Evolutionary conservation across 1,140 invertebrate genomes (phyloP), one percentile per base, ranked within the genome.

Genomic region (Macrotrachela quadricornifera): DNA sequence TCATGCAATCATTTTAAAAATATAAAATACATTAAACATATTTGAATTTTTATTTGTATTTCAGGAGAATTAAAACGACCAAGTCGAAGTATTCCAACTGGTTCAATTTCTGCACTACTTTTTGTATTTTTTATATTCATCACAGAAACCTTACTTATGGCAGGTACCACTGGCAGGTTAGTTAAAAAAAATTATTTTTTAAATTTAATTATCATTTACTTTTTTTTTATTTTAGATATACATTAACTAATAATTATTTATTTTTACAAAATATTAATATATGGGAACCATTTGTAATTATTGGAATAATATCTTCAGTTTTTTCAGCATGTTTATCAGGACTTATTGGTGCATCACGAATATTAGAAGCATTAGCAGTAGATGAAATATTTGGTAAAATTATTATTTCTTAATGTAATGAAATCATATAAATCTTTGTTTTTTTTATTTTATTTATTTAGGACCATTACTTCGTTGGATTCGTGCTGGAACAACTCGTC

Each of bases 371-470:
- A 17, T 71, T 99, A 14, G 85, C 88, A 4, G 90, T 92, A 67
- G 92, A 99, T 73, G 81, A 88, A 65, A 79, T 99, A 46, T 99
- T 94, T 72, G 91, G 91, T 80, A n/a, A n/a, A n/a, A n/a, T n/a
- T n/a, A n/a, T n/a, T n/a, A n/a, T n/a, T n/a, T n/a, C n/a, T n/a
- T n/a, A n/a, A n/a, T n/a, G n/a, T n/a, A n/a, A n/a, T n/a, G n/a
- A n/a, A n/a, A n/a, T n/a, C n/a, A n/a, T n/a, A n/a, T n/a, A n/a
- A n/a, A n/a, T n/a, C n/a, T n/a, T n/a, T n/a, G n/a, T n/a, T n/a
- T n/a, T n/a, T n/a, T n/a, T n/a, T n/a, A n/a, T n/a, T n/a, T n/a
- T n/a, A n/a, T n/a, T n/a, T n/a, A n/a, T n/a, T n/a, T n/a, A n/a
- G n/a, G n/a, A n/a, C n/a, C 43, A 1, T 14, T 49, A 16, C 30